Percentiles rank a stretch among this genome's conserved stretches.
Conservation (phyloP, 1,140 invertebrate species). For the Mylabris phalerata region DNA sequence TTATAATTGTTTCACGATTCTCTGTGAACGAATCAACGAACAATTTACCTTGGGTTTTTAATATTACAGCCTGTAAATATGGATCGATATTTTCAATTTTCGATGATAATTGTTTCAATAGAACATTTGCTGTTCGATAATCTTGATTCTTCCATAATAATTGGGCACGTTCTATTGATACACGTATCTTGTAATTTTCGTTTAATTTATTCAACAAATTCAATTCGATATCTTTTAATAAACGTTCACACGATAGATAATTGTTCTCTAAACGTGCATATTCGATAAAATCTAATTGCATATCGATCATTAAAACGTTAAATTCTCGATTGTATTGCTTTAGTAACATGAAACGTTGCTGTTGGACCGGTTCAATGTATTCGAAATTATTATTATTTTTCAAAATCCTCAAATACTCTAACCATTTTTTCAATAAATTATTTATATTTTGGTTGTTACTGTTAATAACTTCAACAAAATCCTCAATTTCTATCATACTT, state of each 20-base stretch:
- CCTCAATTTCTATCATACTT: slow-evolving; percentile 64
- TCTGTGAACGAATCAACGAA: slow-evolving; percentile 69
- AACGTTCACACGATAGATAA: slow-evolving; percentile 12
- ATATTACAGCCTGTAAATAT: slow-evolving; percentile 34
- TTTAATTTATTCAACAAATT: slow-evolving; percentile 4
- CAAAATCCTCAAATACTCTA: slow-evolving; percentile 49
- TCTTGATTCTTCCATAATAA: slow-evolving; percentile 55
- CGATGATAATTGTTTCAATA: slow-evolving; percentile 25
- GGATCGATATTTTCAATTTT: slow-evolving; percentile 15
- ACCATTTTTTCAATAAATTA: slow-evolving; percentile 51
- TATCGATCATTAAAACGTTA: slow-evolving; percentile 43
- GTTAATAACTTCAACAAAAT: slow-evolving; percentile 47
- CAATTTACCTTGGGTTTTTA: slow-evolving; percentile 61
- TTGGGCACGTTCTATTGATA: slow-evolving; percentile 48
- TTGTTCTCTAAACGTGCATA: slow-evolving; percentile 24
- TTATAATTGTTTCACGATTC: slow-evolving; percentile 51
- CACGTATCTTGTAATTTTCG: slow-evolving; percentile 21
- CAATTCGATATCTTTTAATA: slow-evolving; percentile 17
- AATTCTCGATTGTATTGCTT: slow-evolving; percentile 20
- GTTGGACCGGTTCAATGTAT: slow-evolving; percentile 62
- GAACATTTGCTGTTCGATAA: slow-evolving; percentile 46
- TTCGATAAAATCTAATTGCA: slow-evolving; percentile 40
- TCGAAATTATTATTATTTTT: slow-evolving; percentile 57
- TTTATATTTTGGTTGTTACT: slow-evolving; percentile 19
- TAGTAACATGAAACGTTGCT: slow-evolving; percentile 57